Evolutionary conservation across 2,888 invertebrate species (phyloP).

Genomic region (Axea sp.): DNA sequence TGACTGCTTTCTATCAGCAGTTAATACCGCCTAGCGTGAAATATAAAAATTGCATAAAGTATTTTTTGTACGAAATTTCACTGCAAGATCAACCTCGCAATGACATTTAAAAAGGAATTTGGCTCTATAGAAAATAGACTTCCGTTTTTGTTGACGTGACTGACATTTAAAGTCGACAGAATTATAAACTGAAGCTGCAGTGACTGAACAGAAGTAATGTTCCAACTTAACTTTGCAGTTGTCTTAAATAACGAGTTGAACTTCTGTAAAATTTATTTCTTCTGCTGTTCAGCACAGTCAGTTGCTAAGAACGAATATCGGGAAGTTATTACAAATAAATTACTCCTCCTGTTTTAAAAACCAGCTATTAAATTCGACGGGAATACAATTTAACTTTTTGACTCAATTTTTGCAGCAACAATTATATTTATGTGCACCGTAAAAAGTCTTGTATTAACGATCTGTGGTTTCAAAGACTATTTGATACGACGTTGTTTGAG

Average conservation of each 20-base stretch:
- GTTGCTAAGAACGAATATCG: conserved; percentile 29
- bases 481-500: no score
- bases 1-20: no score
- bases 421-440: no score
- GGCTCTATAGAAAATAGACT: conserved; percentile 9
- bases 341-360: conserved; percentile 20
- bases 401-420: not conserved
- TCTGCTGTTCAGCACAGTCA: conserved; percentile 16
- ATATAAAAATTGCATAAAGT: no score
- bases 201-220: conserved; percentile 45
- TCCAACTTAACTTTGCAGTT: conserved; percentile 30
- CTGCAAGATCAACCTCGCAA: no score
- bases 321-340: conserved; percentile 52
- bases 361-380: conserved; percentile 15
- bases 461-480: no score
- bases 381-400: conserved; percentile 29
- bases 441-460: no score
- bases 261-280: conserved; percentile 38
- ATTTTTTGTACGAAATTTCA: no score
- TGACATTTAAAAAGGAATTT: no score
- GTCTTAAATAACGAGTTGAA: conserved; percentile 38
- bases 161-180: conserved; percentile 38
- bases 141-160: conserved; percentile 39
- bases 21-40: no score
- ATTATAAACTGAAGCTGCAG: conserved; percentile 37